Evolutionary conservation across 2,797 vertebrate species (phyloP).

Genomic region (Peromyscus aztecus): DNA sequence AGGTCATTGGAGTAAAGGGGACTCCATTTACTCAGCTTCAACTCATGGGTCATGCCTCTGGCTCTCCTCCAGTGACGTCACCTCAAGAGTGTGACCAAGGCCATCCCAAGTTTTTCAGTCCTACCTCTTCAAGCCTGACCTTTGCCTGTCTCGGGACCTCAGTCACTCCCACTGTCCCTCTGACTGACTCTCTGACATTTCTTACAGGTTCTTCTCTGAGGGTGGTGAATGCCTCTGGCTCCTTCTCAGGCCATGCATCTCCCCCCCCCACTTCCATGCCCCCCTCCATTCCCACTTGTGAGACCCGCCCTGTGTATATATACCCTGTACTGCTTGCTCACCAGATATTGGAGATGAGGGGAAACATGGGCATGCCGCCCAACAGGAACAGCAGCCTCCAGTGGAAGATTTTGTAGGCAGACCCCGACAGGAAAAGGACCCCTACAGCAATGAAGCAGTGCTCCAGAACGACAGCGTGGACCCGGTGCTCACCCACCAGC

Average conservation of each 20-base stretch:
- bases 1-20: too few relatives aligned
- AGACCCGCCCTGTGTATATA: not conserved
- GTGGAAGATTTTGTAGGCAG: constrained; percentile 89
- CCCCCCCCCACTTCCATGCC: not conserved
- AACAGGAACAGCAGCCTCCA: constrained; percentile 93
- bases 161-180: not conserved
- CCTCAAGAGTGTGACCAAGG: not conserved
- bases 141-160: not conserved
- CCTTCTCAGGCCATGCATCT: not conserved
- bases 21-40: not conserved
- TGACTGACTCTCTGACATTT: not conserved
- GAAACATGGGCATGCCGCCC: constrained; percentile 87
- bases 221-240: not conserved
- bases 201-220: not conserved
- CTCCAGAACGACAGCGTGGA: constrained; percentile 87
- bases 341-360: constrained; percentile 88
- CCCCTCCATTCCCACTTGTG: accelerated
- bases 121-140: not conserved
- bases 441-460: constrained; percentile 89
- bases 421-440: constrained; percentile 88
- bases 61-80: not conserved
- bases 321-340: constrained; percentile 80
- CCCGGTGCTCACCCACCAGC: constrained; percentile 90
- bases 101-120: not conserved
- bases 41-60: not conserved